Evolutionary conservation across 1,140 invertebrate species (phyloP), one percentile per base, ranked within the genome.

Genomic region (Bombus terrestris): DNA sequence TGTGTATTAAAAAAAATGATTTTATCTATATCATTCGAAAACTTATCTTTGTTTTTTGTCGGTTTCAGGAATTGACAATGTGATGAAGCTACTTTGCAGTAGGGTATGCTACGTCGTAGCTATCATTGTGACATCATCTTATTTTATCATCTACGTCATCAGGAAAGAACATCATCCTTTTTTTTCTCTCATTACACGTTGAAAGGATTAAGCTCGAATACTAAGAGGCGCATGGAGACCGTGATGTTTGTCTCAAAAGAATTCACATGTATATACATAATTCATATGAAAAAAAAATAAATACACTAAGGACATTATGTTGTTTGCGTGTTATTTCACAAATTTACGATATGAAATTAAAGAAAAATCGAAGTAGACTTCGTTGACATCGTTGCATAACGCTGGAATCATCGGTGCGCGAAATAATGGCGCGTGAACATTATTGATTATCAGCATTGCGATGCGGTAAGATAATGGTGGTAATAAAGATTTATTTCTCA

Each of bases 21-120:
- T 71, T 1, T 0, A 32, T 6, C 18, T 28, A 13, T 12, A 28
- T 8, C n/a, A 5, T 37, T 71, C 18, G 10, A 59, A 66, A 6
- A 77, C 35, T 88, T 4, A 86, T 28, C 12, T 3, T 35, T 10
- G 6, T 0, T 35, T 78, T 22, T 59, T 18, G 28, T 78, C 0
- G 85, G 78, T 93, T 95, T 53, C 92, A 95, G 95, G 94, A 95
- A 87, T 91, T 95, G 80, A 95, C 94, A 91, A 95, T 95, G 95
- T 95, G 93, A 95, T 95, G 90, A 93, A 93, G 83, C 88, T 89
- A 87, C 72, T 86, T 89, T 81, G 53, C 83, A 90, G 74, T 93
- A 93, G 86, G 81, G 66, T 92, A 83, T 84, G 80, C 86, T 87
- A 90, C 83, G 78, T 88, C 81, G 64, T 90, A 85, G 78, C 72